These are phyloP conservation scores for Engraulis encrasicolus DNA, from an alignment of 2,113 vertebrate species.

Conservation along the genomic window DNA sequence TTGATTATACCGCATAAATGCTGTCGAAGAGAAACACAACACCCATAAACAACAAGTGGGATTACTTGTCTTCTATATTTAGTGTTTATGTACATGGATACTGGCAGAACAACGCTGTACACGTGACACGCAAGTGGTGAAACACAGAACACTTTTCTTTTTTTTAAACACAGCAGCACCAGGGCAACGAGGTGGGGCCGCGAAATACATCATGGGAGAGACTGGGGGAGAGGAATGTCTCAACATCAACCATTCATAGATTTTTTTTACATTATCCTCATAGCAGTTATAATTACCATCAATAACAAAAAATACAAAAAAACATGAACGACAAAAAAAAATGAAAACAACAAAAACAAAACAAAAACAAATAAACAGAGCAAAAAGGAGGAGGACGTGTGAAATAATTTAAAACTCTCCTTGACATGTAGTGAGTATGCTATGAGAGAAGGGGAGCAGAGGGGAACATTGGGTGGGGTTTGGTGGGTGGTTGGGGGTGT, in stretches of 20 bases:
- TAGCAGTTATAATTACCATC: constrained; percentile 85
- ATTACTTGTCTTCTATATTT: constrained; percentile 83
- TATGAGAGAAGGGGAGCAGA: constrained; percentile 53
- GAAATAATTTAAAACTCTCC: constrained; percentile 97
- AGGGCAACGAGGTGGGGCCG: constrained; percentile 58
- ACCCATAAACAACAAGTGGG: constrained; percentile 70
- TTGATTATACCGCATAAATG: constrained; percentile 21
- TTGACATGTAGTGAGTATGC: constrained; percentile 68
- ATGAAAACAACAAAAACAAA: constrained; percentile 33
- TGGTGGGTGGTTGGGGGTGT: background rate
- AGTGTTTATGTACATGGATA: constrained; percentile 85
- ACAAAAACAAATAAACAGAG: constrained; percentile 74
- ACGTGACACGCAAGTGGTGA: constrained; percentile 84
- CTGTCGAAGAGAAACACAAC: constrained; percentile 71
- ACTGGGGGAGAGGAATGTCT: constrained; percentile 79
- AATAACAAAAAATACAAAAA: constrained; percentile 78
- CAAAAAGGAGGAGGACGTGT: constrained; percentile 85
- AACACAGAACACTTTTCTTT: constrained; percentile 91
- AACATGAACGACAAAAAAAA: constrained; percentile 67
- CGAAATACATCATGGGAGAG: constrained; percentile 43
- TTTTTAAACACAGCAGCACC: constrained; percentile 86
- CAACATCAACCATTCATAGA: constrained; percentile 73
- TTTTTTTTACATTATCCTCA: constrained; percentile 81
- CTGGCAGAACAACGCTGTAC: constrained; percentile 92
- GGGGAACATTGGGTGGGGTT: background rate